Evolutionary conservation across 2,797 vertebrate genomes (phyloP).

Genomic region (Neosilurus hyrtlii): DNA sequence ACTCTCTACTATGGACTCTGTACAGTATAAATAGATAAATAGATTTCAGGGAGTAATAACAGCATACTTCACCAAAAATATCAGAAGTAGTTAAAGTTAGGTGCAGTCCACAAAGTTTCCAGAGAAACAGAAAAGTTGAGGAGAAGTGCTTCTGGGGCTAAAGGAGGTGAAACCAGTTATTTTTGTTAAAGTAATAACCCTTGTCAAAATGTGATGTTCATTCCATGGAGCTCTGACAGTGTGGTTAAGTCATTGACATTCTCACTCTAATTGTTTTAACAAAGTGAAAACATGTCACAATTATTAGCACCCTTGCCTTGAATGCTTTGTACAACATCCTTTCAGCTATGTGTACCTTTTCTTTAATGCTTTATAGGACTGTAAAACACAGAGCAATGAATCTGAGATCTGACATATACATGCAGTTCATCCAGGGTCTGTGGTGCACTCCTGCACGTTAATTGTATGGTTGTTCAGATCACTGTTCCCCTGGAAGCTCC

Average conservation of each 20-base stretch:
- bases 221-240: neutral
- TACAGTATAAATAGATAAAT: neutral
- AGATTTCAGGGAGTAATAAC: neutral
- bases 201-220: neutral
- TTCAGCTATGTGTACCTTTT: neutral
- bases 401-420: neutral
- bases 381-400: neutral
- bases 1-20: neutral
- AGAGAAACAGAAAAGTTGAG: neutral
- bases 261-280: neutral
- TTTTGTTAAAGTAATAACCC: neutral
- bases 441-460: neutral
- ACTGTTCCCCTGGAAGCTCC: neutral
- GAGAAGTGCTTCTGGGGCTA: neutral
- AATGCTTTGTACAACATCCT: neutral
- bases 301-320: neutral
- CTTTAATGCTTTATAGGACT: neutral
- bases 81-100: neutral
- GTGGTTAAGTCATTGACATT: neutral
- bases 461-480: neutral
- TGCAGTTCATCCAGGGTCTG: neutral
- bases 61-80: neutral
- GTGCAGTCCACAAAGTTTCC: neutral
- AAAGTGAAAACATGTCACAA: neutral
- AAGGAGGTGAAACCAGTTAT: neutral